These are phyloP conservation scores for Columba janthina DNA, from an alignment of 2,113 vertebrate genomes.

Conservation along the genomic window DNA sequence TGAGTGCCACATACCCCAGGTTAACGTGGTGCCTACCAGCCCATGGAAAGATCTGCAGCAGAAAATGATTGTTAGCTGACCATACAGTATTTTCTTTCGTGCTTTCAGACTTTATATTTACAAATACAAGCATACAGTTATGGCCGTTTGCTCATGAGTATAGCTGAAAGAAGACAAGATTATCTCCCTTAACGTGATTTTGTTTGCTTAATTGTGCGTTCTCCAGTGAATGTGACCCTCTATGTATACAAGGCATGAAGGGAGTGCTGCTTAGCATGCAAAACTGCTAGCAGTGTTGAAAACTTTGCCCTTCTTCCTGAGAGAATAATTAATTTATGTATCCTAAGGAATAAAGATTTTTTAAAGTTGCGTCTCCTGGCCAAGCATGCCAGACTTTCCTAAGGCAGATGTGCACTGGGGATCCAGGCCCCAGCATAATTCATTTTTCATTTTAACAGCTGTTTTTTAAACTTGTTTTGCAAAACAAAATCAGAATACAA, in stretches of 20 bases:
- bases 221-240: conserved; percentile 48
- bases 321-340: conserved; percentile 51
- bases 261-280: conserved; percentile 16
- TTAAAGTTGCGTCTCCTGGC: background rate
- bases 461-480: background rate
- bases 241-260: conserved; percentile 15
- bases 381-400: background rate
- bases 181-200: conserved; percentile 62
- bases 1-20: background rate
- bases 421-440: background rate
- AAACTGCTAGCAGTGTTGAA: background rate
- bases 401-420: background rate
- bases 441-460: background rate
- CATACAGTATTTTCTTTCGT: background rate
- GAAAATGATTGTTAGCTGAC: background rate
- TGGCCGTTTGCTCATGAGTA: conserved; percentile 29
- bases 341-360: background rate
- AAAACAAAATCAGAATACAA: background rate
- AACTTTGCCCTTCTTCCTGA: conserved; percentile 47
- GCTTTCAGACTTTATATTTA: conserved; percentile 34
- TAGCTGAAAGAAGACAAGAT: conserved; percentile 55
- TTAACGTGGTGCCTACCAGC: background rate
- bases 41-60: background rate
- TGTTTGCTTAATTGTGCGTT: conserved; percentile 47
- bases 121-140: conserved; percentile 22